These are phyloP conservation scores for Ophioninae sp. DNA, from an alignment of 2,888 invertebrate species.

Conservation along the genomic window DNA sequence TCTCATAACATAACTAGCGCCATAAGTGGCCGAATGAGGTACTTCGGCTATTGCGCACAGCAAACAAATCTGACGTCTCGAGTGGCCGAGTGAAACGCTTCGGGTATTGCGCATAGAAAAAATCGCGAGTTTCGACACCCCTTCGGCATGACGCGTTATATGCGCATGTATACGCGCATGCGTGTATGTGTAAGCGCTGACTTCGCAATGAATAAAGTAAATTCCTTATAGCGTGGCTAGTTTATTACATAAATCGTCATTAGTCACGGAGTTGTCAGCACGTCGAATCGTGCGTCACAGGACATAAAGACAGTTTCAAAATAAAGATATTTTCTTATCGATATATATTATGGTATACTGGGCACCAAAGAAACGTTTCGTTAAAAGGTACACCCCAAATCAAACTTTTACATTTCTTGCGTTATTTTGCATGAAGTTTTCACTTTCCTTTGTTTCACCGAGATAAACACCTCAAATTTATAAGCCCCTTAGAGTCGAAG, in stretches of 20 bases:
- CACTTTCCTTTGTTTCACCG: background rate
- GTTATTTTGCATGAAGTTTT: constrained; percentile 23
- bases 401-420: background rate
- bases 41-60: no score
- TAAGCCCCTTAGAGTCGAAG: background rate
- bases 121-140: no score
- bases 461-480: background rate
- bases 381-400: constrained; percentile 71
- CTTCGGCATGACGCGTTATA: background rate
- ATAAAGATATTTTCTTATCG: constrained; percentile 33
- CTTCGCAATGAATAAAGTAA: background rate
- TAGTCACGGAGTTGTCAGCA: constrained; percentile 45
- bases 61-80: no score
- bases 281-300: constrained; percentile 12
- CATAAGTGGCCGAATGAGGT: no score
- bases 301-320: background rate
- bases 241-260: constrained; percentile 17
- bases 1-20: no score
- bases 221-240: background rate
- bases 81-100: no score
- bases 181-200: background rate
- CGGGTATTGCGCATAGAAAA: no score
- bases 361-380: constrained; percentile 73
- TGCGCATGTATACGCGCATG: background rate
- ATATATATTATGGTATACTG: constrained; percentile 74